Evolutionary conservation across 2,113 vertebrate genomes (phyloP).

Genomic region (Naja naja): DNA sequence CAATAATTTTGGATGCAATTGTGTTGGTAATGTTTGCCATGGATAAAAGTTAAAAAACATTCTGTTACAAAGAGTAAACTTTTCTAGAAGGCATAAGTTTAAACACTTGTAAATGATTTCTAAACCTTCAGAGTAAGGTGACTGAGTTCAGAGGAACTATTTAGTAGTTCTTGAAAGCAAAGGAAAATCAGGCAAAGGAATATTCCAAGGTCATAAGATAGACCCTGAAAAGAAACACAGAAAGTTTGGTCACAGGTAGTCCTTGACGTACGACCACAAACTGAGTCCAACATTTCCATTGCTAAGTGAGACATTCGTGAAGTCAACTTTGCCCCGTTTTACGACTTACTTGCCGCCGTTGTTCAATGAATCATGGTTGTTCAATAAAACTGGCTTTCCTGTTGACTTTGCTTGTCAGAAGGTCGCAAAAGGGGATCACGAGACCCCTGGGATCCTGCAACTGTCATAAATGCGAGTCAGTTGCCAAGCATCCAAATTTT

Average conservation of each 20-base stretch:
- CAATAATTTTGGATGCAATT: neutral
- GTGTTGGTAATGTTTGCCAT: neutral
- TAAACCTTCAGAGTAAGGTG: constrained; percentile 28
- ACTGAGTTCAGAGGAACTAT: constrained; percentile 42
- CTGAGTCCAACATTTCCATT: too few relatives aligned
- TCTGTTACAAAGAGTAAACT: neutral
- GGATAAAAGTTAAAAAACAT: neutral
- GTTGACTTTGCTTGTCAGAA: too few relatives aligned
- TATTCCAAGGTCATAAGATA: neutral
- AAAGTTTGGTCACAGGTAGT: neutral
- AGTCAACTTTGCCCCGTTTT: too few relatives aligned
- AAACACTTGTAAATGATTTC: constrained; percentile 21
- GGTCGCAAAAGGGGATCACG: too few relatives aligned
- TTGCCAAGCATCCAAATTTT: too few relatives aligned
- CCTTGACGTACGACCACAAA: neutral
- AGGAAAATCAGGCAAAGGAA: neutral
- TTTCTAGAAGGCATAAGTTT: constrained; percentile 13
- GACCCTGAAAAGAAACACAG: neutral
- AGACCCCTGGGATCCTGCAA: too few relatives aligned
- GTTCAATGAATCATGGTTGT: too few relatives aligned
- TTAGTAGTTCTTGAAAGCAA: constrained; percentile 19
- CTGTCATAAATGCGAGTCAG: too few relatives aligned
- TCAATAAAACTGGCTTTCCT: too few relatives aligned
- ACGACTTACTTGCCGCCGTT: too few relatives aligned
- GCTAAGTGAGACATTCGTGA: too few relatives aligned